Conservation (phyloP, 2,888 invertebrate species). For the Flexamia atlantica region DNA sequence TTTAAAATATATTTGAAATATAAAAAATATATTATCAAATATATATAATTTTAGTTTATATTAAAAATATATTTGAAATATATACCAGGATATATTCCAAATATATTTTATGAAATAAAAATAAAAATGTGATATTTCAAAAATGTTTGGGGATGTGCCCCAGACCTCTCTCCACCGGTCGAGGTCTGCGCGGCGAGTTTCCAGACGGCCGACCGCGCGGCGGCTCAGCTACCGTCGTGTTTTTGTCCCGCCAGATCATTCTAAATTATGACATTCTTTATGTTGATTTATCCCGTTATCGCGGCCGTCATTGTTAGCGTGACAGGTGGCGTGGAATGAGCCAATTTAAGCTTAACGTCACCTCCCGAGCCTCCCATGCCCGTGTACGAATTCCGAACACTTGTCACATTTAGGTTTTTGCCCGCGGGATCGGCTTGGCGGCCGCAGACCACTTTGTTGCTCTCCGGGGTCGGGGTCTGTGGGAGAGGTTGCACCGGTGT, state of each 20-base stretch:
- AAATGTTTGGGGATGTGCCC: too few species aligned
- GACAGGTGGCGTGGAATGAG: constrained; percentile 46
- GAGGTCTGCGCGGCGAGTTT: too few species aligned
- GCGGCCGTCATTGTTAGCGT: constrained; percentile 38
- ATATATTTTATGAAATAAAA: too few species aligned
- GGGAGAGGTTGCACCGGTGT: too few species aligned
- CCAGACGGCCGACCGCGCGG: neutral
- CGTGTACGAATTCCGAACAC: constrained; percentile 49
- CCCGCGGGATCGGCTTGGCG: neutral
- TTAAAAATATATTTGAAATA: too few species aligned
- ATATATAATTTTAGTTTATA: too few species aligned
- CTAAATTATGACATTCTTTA: constrained; percentile 57
- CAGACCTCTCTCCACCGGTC: too few species aligned
- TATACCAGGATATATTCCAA: too few species aligned
- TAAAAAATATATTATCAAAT: too few species aligned
- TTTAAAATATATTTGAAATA: too few species aligned
- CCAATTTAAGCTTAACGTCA: constrained; percentile 55
- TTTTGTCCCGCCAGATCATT: constrained; percentile 51
- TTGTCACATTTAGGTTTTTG: constrained; percentile 52
- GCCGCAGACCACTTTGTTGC: neutral
- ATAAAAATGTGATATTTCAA: too few species aligned
- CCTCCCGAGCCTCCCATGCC: constrained; percentile 4
- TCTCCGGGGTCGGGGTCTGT: neutral
- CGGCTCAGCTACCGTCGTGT: neutral
- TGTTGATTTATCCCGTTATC: constrained; percentile 54